Base-by-base conservation (phyloP, 2,888 invertebrate genomes). In the Drosophila leonis region DNA sequence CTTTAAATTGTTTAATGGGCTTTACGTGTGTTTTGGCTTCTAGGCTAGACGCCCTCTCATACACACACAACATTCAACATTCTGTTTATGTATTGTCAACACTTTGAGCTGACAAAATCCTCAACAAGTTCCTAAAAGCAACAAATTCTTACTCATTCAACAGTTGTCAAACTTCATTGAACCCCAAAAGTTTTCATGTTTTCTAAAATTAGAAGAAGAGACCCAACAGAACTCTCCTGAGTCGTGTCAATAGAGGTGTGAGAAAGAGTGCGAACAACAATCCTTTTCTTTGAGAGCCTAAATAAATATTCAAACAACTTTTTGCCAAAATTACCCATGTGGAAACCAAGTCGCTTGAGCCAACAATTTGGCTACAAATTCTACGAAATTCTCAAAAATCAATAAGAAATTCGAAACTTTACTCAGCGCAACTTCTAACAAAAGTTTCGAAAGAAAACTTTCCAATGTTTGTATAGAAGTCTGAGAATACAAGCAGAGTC, bases 11-110 rank as follows among this genome's bases (percentile, higher is more conserved):
- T 35, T 64, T 61, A 67, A 75, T 75, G 56, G 39, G 3, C 48
- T 52, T 48, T 68, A 75, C 68, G 75, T 75, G 75, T 42, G 54
- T 33, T 20, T 37, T 12, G 13, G 2, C 24, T 7, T 29, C 12
- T 24, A 6, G 20, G 20, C 29, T 12, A 12, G n/a, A n/a, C 27
- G 8, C 7, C 42, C 49, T 10, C 10, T 13, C 48, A 18, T 29
- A 39, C 29, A 4, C 39, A 12, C 29, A 51, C 33, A 31, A 7
- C 18, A 37, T 41, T 20, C 15, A 15, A 42, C 29, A 31, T 29
- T 44, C 5, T 65, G 24, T 20, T 48, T 51, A 6, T 9, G 24
- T 33, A 48, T 35, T 4, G 24, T 41, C 55, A 44, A 57, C 24
- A 57, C 18, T 10, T 3, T n/a, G 37, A 12, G 52, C 42, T 57